A percentile compares a stretch with the other conserved stretches of the same genome.
phyloP scores from a whole-genome alignment of 2,888 invertebrate species.

The Drosophila atripex region DNA sequence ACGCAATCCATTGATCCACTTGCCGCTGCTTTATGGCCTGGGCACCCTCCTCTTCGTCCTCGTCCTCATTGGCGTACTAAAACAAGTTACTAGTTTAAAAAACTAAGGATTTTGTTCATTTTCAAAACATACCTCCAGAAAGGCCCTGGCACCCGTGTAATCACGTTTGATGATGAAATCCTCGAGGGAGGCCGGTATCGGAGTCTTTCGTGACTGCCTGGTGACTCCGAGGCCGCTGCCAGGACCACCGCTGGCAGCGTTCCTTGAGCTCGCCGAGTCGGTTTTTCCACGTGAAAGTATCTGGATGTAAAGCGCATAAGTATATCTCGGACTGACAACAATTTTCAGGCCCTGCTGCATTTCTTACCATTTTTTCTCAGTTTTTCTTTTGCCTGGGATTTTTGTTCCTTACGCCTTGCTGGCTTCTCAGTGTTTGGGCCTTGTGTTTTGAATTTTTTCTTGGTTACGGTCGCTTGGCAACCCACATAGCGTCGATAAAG shows the following conservation, averaged over 20 bases:
- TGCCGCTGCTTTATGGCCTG: slow-evolving; percentile 78
- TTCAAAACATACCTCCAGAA: slow-evolving; percentile 90
- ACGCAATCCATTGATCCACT: slow-evolving; percentile 94
- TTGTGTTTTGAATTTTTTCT: slow-evolving; percentile 28
- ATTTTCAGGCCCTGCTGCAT: slow-evolving; percentile 31
- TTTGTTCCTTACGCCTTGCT: slow-evolving; percentile 20
- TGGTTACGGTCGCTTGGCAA: slow-evolving; percentile 77
- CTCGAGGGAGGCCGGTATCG: slow-evolving; percentile 90
- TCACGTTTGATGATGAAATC: slow-evolving; percentile 95
- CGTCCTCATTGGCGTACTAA: slow-evolving; percentile 71
- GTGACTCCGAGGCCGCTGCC: slow-evolving; percentile 46
- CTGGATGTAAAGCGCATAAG: slow-evolving; percentile 84
- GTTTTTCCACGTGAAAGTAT: slow-evolving; percentile 93
- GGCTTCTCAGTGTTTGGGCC: slow-evolving; percentile 14
- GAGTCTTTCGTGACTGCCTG: slow-evolving; percentile 82
- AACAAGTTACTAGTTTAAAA: neutral
- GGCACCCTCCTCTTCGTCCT: slow-evolving; percentile 62
- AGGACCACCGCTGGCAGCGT: slow-evolving; percentile 59
- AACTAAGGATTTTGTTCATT: neutral
- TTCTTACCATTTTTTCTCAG: slow-evolving; percentile 64
- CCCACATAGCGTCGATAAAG: slow-evolving; percentile 68
- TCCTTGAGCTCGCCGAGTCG: slow-evolving; percentile 85
- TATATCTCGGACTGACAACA: slow-evolving; percentile 28
- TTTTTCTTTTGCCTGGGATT: slow-evolving; percentile 20
- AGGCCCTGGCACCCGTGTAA: slow-evolving; percentile 96